Conservation (phyloP, 2,797 vertebrate species). For the Darevskia mixta region DNA sequence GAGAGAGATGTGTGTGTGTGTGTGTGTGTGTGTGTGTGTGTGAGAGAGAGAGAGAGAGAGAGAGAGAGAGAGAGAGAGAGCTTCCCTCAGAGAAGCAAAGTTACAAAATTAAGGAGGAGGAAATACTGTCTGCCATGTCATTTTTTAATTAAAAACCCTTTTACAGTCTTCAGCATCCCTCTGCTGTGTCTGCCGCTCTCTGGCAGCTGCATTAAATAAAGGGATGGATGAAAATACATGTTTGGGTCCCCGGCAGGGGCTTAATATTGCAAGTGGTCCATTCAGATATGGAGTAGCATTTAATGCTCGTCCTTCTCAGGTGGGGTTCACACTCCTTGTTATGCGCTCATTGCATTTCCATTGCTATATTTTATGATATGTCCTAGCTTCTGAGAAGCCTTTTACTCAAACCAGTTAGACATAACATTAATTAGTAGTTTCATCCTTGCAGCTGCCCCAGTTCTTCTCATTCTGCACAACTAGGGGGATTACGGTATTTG, state of each 20-base stretch:
- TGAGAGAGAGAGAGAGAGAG: too few relatives aligned
- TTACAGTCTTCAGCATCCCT: neutral
- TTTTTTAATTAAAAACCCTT: slow-evolving; percentile 42
- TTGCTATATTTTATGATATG: too few relatives aligned
- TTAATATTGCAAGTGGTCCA: neutral
- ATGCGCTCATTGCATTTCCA: too few relatives aligned
- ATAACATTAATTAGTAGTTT: too few relatives aligned
- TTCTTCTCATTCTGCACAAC: too few relatives aligned
- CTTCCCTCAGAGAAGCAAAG: slow-evolving; percentile 52
- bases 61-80: neutral
- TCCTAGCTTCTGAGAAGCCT: too few relatives aligned
- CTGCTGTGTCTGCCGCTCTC: neutral
- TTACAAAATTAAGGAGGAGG: slow-evolving; percentile 34
- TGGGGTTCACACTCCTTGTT: neutral
- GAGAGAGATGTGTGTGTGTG: too few relatives aligned
- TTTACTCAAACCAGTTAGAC: too few relatives aligned
- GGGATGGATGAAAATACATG: neutral
- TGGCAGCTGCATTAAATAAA: neutral
- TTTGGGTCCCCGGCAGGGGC: neutral
- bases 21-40: too few relatives aligned
- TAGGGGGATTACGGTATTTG: too few relatives aligned
- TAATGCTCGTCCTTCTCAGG: neutral
- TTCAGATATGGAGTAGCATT: neutral
- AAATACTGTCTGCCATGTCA: neutral
- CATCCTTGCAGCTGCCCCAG: too few relatives aligned